Conservation (phyloP, 2,113 vertebrate genomes). For the Perca flavescens region DNA sequence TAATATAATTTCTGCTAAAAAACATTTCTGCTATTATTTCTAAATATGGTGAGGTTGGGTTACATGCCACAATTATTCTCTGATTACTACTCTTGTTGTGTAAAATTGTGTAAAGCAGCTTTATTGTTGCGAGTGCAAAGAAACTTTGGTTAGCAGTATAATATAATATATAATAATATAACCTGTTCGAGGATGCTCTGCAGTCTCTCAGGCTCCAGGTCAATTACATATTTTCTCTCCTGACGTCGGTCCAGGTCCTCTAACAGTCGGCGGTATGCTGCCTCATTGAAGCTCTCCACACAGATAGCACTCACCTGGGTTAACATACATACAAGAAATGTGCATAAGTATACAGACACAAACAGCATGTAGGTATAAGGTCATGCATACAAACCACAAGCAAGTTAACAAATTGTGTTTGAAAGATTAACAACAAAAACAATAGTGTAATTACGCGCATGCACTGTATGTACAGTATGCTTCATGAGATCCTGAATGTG, state of each 20-base stretch:
- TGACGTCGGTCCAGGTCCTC: conserved; percentile 97
- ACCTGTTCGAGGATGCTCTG: conserved; percentile 98
- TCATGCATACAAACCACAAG: conserved; percentile 18
- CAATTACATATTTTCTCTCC: conserved; percentile 98
- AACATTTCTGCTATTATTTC: too few species aligned
- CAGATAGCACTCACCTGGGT: conserved; percentile 96
- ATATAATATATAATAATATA: conserved; percentile 67
- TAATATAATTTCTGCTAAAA: neutral
- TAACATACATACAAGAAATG: neutral
- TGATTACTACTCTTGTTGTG: neutral
- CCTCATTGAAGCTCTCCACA: conserved; percentile 99
- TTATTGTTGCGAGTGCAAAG: too few species aligned
- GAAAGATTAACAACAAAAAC: conserved; percentile 4
- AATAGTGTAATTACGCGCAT: neutral
- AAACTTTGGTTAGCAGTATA: neutral
- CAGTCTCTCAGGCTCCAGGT: conserved; percentile 97
- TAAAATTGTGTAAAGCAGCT: neutral
- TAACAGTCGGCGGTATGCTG: conserved; percentile 93
- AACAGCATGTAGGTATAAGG: neutral
- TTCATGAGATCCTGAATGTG: neutral
- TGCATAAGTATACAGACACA: neutral
- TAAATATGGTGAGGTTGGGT: too few species aligned
- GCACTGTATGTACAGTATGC: neutral
- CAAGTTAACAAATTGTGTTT: neutral
- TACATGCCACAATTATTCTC: neutral